A percentile compares a stretch with the other conserved stretches of the same genome.
These are phyloP conservation scores for Sphaerodactylus townsendi DNA, from an alignment of 2,113 vertebrate species.

Conservation along the genomic window DNA sequence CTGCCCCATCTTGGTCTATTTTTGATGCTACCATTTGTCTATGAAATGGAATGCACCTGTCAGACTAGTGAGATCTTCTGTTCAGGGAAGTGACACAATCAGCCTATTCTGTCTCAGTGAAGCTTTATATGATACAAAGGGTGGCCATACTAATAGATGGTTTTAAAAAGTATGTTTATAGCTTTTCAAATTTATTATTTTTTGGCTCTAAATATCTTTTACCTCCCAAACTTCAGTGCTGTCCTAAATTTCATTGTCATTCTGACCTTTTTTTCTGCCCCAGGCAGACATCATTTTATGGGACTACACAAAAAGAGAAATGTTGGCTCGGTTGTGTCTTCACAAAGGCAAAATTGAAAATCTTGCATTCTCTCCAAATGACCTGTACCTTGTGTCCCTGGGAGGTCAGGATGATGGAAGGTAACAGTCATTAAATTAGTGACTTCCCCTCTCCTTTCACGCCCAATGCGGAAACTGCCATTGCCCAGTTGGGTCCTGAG, in stretches of 20 bases:
- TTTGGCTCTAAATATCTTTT: neutral
- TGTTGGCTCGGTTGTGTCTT: conserved; percentile 77
- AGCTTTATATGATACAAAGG: neutral
- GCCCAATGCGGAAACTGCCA: neutral
- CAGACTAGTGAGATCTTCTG: neutral
- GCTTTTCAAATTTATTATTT: neutral
- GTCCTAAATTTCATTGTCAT: neutral
- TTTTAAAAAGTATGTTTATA: neutral
- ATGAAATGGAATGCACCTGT: neutral
- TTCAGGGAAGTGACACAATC: neutral
- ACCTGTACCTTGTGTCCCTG: conserved; percentile 85
- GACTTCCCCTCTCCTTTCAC: neutral
- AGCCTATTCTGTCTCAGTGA: neutral
- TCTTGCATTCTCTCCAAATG: conserved; percentile 86
- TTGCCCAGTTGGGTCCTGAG: neutral
- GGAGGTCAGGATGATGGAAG: conserved; percentile 90
- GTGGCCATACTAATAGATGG: neutral
- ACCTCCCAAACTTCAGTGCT: neutral
- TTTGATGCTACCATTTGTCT: neutral
- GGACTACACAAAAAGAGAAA: conserved; percentile 77
- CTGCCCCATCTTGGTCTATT: neutral
- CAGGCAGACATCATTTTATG: conserved; percentile 90
- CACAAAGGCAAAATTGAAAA: conserved; percentile 88
- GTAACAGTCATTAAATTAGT: conserved; percentile 58
- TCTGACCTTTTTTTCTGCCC: neutral